Percentiles rank a stretch among this genome's conserved stretches.
Conservation (phyloP, 2,113 vertebrate genomes). For the Onychorhynchus coronatus region DNA sequence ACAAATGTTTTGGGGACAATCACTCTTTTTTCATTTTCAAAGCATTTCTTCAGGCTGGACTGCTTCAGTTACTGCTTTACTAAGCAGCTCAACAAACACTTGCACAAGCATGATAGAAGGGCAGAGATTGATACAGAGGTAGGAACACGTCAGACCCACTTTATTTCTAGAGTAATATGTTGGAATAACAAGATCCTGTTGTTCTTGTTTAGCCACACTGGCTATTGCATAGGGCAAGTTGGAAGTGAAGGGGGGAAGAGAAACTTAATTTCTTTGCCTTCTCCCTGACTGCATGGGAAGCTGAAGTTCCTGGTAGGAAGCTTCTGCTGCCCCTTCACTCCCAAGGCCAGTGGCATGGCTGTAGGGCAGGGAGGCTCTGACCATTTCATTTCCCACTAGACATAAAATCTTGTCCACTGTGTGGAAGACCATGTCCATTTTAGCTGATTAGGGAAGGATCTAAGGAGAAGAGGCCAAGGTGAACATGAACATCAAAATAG, state of each 20-base stretch:
- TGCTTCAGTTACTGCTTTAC: background rate
- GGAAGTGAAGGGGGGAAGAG: background rate
- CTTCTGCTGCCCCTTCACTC: background rate
- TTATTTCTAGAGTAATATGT: background rate
- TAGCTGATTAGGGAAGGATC: background rate
- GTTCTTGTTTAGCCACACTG: background rate
- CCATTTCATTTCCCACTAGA: background rate
- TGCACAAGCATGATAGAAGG: background rate
- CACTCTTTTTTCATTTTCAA: background rate
- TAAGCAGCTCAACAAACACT: background rate
- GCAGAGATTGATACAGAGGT: background rate
- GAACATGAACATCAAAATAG: background rate
- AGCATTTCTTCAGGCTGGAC: background rate
- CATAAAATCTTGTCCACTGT: background rate
- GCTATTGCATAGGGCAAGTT: background rate
- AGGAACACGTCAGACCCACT: background rate
- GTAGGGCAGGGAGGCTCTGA: background rate
- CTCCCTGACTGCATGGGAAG: background rate
- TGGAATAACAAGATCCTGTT: background rate
- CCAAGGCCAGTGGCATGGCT: background rate
- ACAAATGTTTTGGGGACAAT: background rate
- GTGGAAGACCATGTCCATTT: constrained; percentile 29
- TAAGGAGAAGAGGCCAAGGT: background rate
- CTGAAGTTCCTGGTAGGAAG: background rate
- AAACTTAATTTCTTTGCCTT: background rate